Evolutionary conservation across 1,140 invertebrate species (phyloP), one percentile per base, ranked within the genome.

Genomic region (Procambarus virginalis): DNA sequence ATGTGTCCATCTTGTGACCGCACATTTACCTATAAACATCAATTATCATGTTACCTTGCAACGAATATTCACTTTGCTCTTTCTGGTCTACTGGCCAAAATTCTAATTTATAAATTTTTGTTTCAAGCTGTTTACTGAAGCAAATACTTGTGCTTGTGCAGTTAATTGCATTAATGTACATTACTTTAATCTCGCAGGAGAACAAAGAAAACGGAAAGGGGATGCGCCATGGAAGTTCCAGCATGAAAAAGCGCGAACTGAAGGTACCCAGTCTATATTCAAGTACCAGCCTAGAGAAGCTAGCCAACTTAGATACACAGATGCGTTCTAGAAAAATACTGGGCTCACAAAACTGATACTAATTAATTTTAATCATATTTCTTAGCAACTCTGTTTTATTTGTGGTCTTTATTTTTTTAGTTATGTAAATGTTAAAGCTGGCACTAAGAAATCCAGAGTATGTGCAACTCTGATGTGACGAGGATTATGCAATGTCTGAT

Each of bases 181-280:
- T 20, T 64, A 14, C 4, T 64, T 20, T 64, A 64, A 58, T 58
- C 12, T 17, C 20, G 12, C 60, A 84, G 82, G 82, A 84, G 5
- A 84, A 84, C 12, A 51, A 34, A n/a, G 45, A 73, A 10, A 68
- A 68, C 45, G 51, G 34, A 45, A 75, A 55, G 51, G 8, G 51
- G 51, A 3, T 46, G 12, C 84, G 79, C n/a, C 51, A 34, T 22
- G 60, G 34, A n/a, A 86, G 17, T 68, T 34, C 34, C 34, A 34
- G 34, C 34, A 58, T 6, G 10, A 86, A 86, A 49, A 86, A 77
- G 75, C 49, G 84, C 9, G 84, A 86, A 46, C 22, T 86, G 45
- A 86, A 86, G 55, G 55, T 9, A 3, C 84, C 75, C 2, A 9
- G 48, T 34, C 17, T 86, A 2, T 86, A 58, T 73, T 22, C 9